phyloP scores from a whole-genome alignment of 1,140 invertebrate species.

The Atta texana region DNA sequence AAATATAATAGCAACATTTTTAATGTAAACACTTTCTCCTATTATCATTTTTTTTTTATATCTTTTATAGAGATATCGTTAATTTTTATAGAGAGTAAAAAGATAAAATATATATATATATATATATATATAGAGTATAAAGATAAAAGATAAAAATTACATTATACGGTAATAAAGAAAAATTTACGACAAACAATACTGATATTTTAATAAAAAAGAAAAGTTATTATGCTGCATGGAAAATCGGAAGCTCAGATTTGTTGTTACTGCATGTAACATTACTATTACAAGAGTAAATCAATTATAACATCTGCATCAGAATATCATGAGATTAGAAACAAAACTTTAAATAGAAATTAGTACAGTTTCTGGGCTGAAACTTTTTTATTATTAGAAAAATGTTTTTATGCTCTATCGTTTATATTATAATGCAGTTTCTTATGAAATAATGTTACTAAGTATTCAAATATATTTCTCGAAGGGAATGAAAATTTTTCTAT shows the following conservation, averaged over 20 bases:
- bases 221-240: background rate
- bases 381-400: background rate
- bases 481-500: background rate
- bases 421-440: background rate
- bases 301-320: conserved; percentile 37
- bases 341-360: conserved; percentile 4
- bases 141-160: background rate
- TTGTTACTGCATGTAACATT: conserved; percentile 55
- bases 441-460: background rate
- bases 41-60: background rate
- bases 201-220: background rate
- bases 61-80: background rate
- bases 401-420: background rate
- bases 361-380: background rate
- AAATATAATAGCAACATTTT: background rate
- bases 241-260: background rate
- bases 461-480: background rate
- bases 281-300: conserved; percentile 59
- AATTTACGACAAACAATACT: background rate
- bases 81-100: conserved; percentile 18
- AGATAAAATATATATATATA: no score
- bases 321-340: background rate
- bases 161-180: background rate
- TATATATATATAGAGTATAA: no score
- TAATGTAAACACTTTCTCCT: background rate